Conservation (phyloP, 2,888 invertebrate genomes). For the Andrena hattorfiana region DNA sequence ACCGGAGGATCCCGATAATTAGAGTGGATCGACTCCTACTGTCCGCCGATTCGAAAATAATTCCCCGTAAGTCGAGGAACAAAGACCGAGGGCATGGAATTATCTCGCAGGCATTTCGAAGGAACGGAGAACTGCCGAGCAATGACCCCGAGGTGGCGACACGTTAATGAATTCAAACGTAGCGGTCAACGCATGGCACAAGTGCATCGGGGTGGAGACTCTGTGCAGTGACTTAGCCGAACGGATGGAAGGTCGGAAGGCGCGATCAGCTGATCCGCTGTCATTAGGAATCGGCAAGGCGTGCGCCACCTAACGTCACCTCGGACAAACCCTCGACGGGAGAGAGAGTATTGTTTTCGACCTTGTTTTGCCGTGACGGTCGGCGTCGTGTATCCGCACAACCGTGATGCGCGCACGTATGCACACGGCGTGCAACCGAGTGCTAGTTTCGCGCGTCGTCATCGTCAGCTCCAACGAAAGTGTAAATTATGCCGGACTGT, state of each 20-base stretch:
- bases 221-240: constrained; percentile 60
- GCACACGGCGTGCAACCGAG: constrained; percentile 7
- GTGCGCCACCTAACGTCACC: constrained; percentile 65
- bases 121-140: constrained; percentile 33
- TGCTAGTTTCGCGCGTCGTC: constrained; percentile 17
- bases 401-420: neutral
- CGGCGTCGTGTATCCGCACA: constrained; percentile 30
- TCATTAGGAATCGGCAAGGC: constrained; percentile 66
- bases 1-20: neutral
- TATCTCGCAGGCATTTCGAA: constrained; percentile 23
- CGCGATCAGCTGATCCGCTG: constrained; percentile 77
- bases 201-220: constrained; percentile 10
- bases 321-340: constrained; percentile 39
- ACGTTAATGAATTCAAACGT: constrained; percentile 63
- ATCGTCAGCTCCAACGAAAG: constrained; percentile 31
- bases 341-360: constrained; percentile 66
- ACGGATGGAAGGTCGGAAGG: constrained; percentile 76
- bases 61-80: neutral
- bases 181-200: constrained; percentile 27
- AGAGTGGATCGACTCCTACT: neutral
- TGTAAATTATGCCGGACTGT: constrained; percentile 57
- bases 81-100: neutral
- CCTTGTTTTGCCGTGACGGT: constrained; percentile 68
- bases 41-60: neutral
- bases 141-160: constrained; percentile 54